Evolutionary conservation across 2,888 invertebrate species (phyloP), one percentile per base, ranked within the genome.

Genomic region (Coenonympha glycerion): DNA sequence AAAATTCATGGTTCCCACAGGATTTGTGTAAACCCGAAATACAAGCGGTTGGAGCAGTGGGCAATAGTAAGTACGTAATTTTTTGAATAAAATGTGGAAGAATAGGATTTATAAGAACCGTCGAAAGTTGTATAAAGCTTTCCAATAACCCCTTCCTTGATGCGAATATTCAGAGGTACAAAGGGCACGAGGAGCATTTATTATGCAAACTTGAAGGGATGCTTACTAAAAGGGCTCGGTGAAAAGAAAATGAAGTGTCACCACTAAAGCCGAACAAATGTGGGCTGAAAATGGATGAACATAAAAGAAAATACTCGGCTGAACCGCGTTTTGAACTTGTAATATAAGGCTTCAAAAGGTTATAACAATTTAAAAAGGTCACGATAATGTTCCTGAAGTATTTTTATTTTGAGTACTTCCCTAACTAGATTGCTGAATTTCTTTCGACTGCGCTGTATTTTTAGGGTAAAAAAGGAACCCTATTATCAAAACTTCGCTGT

Each of bases 161-260:
- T 62, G 63, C 58, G 63, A 69, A 71, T 69, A 71, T 69, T 64
- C 60, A 63, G 49, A 31, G 40, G 48, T 49, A 60, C 57, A 55
- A 52, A 61, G 58, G 49, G 57, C 61, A 56, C 63, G 53, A 54
- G 62, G 59, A 53, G 53, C 68, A 68, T 72, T 69, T 71, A 78
- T 76, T 77, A 79, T 73, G 77, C 68, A 73, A 75, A 73, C 69
- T 71, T 65, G 66, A 68, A 50, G 69, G 68, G 57, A 55, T 34
- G 50, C 53, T 57, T 56, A 54, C 57, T 55, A 53, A 54, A 58
- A 59, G 59, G 57, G 60, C 53, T 41, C 49, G 44, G 56, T 70
- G 71, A 69, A 76, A 70, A 60, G 74, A 71, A 74, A 79, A 77
- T 72, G 70, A 71, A 78, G 77, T 73, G 73, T 71, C 71, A 69